Percentiles rank a stretch among this genome's conserved stretches.
These are phyloP conservation scores for Therioaphis trifolii DNA, from an alignment of 2,888 invertebrate genomes.

Conservation along the genomic window DNA sequence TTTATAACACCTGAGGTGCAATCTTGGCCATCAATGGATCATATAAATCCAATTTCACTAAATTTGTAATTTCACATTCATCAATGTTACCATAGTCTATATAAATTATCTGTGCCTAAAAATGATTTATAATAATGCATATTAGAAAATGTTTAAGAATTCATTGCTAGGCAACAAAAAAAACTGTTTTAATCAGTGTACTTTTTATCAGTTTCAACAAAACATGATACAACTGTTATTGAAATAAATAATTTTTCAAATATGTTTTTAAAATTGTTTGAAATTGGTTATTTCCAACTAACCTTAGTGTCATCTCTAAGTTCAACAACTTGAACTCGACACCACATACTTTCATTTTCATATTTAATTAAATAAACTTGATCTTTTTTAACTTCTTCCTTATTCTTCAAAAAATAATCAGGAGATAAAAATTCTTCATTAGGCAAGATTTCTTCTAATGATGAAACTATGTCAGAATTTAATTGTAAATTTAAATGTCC, in stretches of 20 bases:
- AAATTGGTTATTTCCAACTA: neutral
- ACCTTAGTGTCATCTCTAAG: slow-evolving; percentile 36
- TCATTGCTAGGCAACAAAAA: neutral
- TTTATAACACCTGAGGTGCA: slow-evolving; percentile 43
- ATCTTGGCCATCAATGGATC: slow-evolving; percentile 55
- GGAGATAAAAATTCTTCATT: slow-evolving; percentile 20
- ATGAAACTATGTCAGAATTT: slow-evolving; percentile 44
- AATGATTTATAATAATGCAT: too few relatives aligned
- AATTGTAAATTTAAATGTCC: slow-evolving; percentile 56
- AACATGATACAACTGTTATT: too few relatives aligned
- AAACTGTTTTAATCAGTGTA: neutral
- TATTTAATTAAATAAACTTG: slow-evolving; percentile 40
- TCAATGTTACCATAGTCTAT: slow-evolving; percentile 52
- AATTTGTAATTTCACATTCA: slow-evolving; percentile 50
- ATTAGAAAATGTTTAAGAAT: neutral
- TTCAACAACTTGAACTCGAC: slow-evolving; percentile 50
- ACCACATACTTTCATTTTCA: slow-evolving; percentile 37
- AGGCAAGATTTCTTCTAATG: slow-evolving; percentile 54
- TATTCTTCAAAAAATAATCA: slow-evolving; percentile 39
- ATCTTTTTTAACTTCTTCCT: slow-evolving; percentile 22
- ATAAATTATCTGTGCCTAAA: slow-evolving; percentile 52
- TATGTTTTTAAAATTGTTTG: too few relatives aligned
- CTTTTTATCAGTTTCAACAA: too few relatives aligned
- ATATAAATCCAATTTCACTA: slow-evolving; percentile 25
- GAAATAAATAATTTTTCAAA: too few relatives aligned